These are phyloP conservation scores for Leucophenga montana DNA, from an alignment of 2,888 invertebrate species.

Conservation along the genomic window DNA sequence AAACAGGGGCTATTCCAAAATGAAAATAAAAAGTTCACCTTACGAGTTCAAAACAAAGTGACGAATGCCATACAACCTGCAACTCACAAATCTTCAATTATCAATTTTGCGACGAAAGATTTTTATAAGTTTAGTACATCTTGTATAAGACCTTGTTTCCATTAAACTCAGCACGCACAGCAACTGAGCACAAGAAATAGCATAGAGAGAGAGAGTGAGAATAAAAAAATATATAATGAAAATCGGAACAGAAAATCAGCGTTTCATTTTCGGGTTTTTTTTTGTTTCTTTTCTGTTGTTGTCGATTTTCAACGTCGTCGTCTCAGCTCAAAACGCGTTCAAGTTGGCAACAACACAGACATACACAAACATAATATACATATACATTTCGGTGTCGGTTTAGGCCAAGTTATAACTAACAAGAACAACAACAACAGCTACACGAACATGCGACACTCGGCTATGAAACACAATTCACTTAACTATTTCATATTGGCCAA, in stretches of 20 bases:
- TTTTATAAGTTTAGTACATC: too few relatives aligned
- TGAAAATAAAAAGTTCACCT: too few relatives aligned
- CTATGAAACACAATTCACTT: conserved; percentile 12
- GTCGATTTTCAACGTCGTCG: not conserved
- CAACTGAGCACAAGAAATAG: too few relatives aligned
- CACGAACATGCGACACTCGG: conserved; percentile 48
- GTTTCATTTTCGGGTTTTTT: not conserved
- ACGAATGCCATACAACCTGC: too few relatives aligned
- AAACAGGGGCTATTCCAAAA: too few relatives aligned
- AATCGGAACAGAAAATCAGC: conserved; percentile 30
- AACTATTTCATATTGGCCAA: conserved; percentile 16
- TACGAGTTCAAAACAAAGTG: too few relatives aligned
- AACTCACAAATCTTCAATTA: too few relatives aligned
- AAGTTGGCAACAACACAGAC: not conserved
- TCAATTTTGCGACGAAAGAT: too few relatives aligned
- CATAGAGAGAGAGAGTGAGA: too few relatives aligned
- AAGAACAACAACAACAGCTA: conserved; percentile 33
- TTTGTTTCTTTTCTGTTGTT: not conserved
- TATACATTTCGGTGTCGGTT: too few relatives aligned
- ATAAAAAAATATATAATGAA: conserved; percentile 2
- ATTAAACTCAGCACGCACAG: too few relatives aligned
- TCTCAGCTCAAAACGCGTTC: conserved; percentile 12
- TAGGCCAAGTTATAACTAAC: conserved; percentile 28
- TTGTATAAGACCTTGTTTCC: too few relatives aligned
- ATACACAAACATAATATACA: conserved; percentile 22